Evolutionary conservation across 1,140 invertebrate species (phyloP).

Genomic region (Drosophila arizonae): DNA sequence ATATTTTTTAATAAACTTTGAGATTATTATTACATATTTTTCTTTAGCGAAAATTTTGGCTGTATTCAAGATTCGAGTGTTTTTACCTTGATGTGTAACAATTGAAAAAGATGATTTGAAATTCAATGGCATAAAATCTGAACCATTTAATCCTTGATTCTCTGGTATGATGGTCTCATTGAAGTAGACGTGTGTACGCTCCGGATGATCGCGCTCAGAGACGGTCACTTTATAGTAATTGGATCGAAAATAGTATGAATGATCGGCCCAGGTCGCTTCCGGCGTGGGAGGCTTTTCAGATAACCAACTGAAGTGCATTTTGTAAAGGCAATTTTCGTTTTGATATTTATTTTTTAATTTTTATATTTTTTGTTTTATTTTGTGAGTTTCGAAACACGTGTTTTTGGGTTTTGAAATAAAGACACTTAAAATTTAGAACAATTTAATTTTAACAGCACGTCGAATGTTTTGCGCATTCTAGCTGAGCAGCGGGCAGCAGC

Average conservation of each 20-base stretch:
- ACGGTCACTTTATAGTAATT: constrained; percentile 84
- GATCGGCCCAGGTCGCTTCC: constrained; percentile 83
- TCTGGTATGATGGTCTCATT: constrained; percentile 82
- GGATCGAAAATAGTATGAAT: constrained; percentile 82
- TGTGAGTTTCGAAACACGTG: constrained; percentile 12
- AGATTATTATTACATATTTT: no score
- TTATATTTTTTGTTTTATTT: constrained; percentile 8
- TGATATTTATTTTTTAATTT: constrained; percentile 22
- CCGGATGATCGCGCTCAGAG: constrained; percentile 85
- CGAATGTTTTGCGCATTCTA: constrained; percentile 27
- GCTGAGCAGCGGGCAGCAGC: constrained; percentile 16
- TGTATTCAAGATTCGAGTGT: not conserved
- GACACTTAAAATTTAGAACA: constrained; percentile 83
- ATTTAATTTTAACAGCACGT: constrained; percentile 76
- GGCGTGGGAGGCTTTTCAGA: constrained; percentile 70
- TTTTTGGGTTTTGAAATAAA: constrained; percentile 73
- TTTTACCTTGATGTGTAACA: constrained; percentile 86
- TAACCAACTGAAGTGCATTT: constrained; percentile 82
- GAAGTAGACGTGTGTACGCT: constrained; percentile 84
- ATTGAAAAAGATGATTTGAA: constrained; percentile 86
- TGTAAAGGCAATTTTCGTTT: constrained; percentile 45
- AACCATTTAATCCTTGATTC: constrained; percentile 81
- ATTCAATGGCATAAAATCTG: constrained; percentile 84
- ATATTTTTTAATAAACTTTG: not conserved
- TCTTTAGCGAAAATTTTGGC: not conserved